phyloP scores from a whole-genome alignment of 1,140 invertebrate species.

The Cotesia chilonis region DNA sequence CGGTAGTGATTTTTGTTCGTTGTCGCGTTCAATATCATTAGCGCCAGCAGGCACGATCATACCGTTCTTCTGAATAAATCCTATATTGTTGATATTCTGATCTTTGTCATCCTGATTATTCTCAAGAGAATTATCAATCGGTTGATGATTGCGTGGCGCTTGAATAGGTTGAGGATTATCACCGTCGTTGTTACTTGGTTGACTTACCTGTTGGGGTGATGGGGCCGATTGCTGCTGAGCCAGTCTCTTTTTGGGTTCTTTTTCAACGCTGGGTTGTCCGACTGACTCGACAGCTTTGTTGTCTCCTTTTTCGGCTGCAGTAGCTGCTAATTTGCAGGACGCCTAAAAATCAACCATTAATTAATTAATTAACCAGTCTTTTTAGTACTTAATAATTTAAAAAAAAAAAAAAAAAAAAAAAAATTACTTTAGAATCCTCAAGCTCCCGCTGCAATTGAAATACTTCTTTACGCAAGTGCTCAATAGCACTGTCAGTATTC shows the following conservation, averaged over 20 bases:
- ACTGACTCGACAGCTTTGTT: conserved; percentile 4
- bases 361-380: neutral
- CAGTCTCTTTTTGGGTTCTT: neutral
- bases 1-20: conserved; percentile 36
- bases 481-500: conserved; percentile 45
- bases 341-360: conserved; percentile 1
- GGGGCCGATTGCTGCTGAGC: conserved; percentile 27
- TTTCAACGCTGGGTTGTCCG: neutral
- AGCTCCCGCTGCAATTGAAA: conserved; percentile 56
- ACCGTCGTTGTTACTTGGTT: conserved; percentile 46
- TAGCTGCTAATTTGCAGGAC: neutral
- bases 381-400: neutral
- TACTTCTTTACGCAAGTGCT: conserved; percentile 55
- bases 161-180: conserved; percentile 51
- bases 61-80: conserved; percentile 48
- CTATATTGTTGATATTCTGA: conserved; percentile 42
- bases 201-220: conserved; percentile 59
- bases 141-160: conserved; percentile 47
- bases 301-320: neutral
- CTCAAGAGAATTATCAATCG: conserved; percentile 38
- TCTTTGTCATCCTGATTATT: conserved; percentile 41
- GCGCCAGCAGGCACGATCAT: conserved; percentile 57
- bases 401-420: neutral
- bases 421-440: conserved; percentile 48
- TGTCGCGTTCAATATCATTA: conserved; percentile 42